Evolutionary conservation across 2,888 invertebrate genomes (phyloP), one percentile per base, ranked within the genome.

Genomic region (Drosophila fulvimacula): DNA sequence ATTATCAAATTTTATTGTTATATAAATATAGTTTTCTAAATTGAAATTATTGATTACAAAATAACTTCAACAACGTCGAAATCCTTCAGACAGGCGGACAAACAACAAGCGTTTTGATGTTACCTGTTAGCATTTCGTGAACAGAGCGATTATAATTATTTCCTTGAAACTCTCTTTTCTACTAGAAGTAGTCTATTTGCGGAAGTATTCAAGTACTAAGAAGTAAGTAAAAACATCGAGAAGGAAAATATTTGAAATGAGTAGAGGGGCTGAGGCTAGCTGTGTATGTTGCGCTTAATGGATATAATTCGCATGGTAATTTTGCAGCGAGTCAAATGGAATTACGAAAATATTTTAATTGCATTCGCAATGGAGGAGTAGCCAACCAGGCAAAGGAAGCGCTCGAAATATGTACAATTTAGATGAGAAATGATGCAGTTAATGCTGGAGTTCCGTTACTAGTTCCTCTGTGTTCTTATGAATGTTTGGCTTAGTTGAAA

Each of bases 261-360:
- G 19, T 46, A 38, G 34, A 32, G 32, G 10, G 27, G 9, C 27
- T 34, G 17, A 17, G 41, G 21, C 17, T 46, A n/a, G 34, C 15
- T 61, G 39, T 41, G 65, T 59, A 62, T 67, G 68, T 57, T 75
- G 75, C 69, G 75, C 68, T 78, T 78, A 81, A 86, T 83, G 75
- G 57, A 65, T 68, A 63, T 68, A 67, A 78, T 79, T 73, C 80
- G 58, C 73, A 84, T 71, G 59, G 69, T 68, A 76, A 82, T 82
- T 76, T 64, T 56, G 55, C 42, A 61, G 34, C 44, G 41, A 42
- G 7, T 30, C 46, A 52, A 74, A 58, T 62, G 46, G 69, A 82
- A 73, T 87, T 84, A 69, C 49, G 67, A 52, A 80, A 80, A 74
- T 82, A 81, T 81, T 86, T 86, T 66, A 86, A 81, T 78, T 83